phyloP scores from a whole-genome alignment of 2,113 vertebrate species.

The Micronycteris hirsuta region DNA sequence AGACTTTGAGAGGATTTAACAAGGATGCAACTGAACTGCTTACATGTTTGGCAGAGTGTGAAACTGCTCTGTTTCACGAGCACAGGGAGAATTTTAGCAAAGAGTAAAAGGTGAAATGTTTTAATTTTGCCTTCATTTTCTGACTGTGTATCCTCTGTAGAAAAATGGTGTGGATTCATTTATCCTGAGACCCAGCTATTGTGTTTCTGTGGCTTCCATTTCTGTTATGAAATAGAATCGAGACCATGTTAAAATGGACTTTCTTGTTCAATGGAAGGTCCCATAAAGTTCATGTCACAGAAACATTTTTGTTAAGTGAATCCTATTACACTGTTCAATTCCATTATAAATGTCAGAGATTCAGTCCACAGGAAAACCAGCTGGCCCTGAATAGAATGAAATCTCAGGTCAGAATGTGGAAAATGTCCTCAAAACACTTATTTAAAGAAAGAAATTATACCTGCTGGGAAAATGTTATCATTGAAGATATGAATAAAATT shows the following conservation, averaged over 20 bases:
- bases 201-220: neutral
- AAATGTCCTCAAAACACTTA: slow-evolving; percentile 15
- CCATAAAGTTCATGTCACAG: slow-evolving; percentile 9
- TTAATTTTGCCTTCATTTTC: slow-evolving; percentile 53
- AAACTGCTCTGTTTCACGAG: neutral
- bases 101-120: slow-evolving; percentile 38
- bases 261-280: neutral
- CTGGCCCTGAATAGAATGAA: slow-evolving; percentile 6
- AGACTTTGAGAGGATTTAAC: neutral
- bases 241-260: neutral
- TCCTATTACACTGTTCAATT: slow-evolving; percentile 46
- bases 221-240: slow-evolving; percentile 22
- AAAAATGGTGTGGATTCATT: neutral
- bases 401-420: slow-evolving; percentile 15
- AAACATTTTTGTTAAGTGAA: slow-evolving; percentile 57
- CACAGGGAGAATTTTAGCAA: neutral
- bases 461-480: neutral
- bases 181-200: neutral
- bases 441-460: slow-evolving; percentile 21
- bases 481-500: neutral
- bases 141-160: neutral
- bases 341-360: slow-evolving; percentile 53
- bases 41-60: neutral
- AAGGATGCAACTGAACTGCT: neutral
- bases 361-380: neutral